These are phyloP conservation scores for Caenorhabditis remanei DNA, from an alignment of 1,140 invertebrate genomes.

Conservation along the genomic window DNA sequence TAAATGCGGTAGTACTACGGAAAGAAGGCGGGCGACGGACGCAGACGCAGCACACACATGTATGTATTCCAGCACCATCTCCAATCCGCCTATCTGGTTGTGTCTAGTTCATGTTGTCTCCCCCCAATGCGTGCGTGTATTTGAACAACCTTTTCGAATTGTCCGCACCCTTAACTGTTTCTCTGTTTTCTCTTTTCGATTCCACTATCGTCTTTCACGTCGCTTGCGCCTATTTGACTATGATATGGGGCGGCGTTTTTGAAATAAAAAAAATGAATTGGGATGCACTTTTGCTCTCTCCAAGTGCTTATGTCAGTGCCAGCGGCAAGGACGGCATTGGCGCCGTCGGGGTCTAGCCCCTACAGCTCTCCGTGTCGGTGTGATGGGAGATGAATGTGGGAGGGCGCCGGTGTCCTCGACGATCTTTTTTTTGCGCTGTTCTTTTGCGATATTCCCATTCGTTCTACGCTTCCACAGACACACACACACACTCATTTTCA, in stretches of 20 bases:
- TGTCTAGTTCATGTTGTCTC: slow-evolving; percentile 35
- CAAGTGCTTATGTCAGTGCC: neutral
- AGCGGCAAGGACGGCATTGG: neutral
- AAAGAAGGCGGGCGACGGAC: neutral
- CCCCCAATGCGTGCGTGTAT: neutral
- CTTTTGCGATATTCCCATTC: neutral
- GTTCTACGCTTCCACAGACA: neutral
- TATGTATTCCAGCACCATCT: slow-evolving; percentile 21
- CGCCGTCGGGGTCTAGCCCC: too few species aligned
- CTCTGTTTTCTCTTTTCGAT: neutral
- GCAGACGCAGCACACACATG: neutral
- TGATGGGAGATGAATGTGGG: neutral
- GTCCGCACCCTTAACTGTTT: slow-evolving; percentile 46
- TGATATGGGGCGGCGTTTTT: slow-evolving; percentile 33
- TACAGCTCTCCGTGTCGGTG: neutral
- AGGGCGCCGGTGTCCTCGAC: neutral
- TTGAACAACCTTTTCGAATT: slow-evolving; percentile 52
- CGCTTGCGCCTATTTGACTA: slow-evolving; percentile 30
- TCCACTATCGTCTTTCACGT: slow-evolving; percentile 47
- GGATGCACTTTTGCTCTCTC: slow-evolving; percentile 28
- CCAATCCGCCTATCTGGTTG: slow-evolving; percentile 49
- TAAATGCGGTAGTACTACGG: neutral
- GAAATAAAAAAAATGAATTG: neutral
- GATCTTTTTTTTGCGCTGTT: slow-evolving; percentile 36
- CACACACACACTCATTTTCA: slow-evolving; percentile 24